Evolutionary conservation across 92 coral and sea anemone genomes (phyloP), one percentile per base, ranked within the genome.

Genomic region (Phymanthus crucifer): DNA sequence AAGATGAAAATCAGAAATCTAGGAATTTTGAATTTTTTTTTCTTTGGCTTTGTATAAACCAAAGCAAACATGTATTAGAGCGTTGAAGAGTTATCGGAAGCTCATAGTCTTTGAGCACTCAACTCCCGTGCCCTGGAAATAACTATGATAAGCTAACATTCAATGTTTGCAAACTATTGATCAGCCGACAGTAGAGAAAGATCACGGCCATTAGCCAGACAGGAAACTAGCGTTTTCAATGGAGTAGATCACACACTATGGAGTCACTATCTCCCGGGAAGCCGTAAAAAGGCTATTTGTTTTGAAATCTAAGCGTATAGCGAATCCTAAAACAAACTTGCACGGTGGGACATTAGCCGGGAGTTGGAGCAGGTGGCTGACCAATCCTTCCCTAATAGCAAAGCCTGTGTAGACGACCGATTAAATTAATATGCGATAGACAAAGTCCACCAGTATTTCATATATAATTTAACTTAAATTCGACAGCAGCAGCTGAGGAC

Each of bases 31-130:
- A 58, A 58, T 61, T 23, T 57, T 57, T 21, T 27, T 61, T 27
- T 27, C 17, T 27, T 18, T 43, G 48, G 7, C 7, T 38, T 38
- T 38, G 45, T 38, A 11, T 61, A 61, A 77, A 61, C 40, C 58
- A 64, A 65, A 37, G 72, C 72, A 77, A 77, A 77, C 81, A 77
- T 3, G 72, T 77, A 77, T 77, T 77, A 77, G 81, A 64, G 35
- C 3, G 56, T 37, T 77, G 72, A 64, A 77, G 81, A 65, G 81
- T 35, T 9, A 77, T 77, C 81, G 81, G 81, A 77, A 77, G 81
- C 65, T 6, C 66, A 31, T 76, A 45, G 66, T 76, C n/a, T n/a
- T 76, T 40, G 67, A 57, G 72, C 80, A 76, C 80, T 76, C 67
- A 76, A 57, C 80, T 57, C 72, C 18, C 43, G 37, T n/a, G n/a